These are phyloP conservation scores for Phortica magna DNA, from an alignment of 2,888 invertebrate genomes.

Conservation along the genomic window DNA sequence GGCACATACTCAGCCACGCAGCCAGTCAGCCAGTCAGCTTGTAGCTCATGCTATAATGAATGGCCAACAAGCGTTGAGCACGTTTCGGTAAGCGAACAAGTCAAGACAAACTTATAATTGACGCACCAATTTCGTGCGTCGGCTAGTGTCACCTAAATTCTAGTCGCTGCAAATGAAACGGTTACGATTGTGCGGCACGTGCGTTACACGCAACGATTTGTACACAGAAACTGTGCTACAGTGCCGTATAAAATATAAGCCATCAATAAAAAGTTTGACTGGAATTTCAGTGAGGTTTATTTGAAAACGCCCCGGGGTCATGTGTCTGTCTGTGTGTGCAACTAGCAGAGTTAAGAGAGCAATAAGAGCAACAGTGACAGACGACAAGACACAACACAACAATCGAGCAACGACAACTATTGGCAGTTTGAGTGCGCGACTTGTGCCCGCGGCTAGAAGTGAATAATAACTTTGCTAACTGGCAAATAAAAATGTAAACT, in stretches of 20 bases:
- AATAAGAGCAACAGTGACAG: not conserved
- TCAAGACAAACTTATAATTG: slow-evolving; percentile 64
- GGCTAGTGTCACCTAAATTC: slow-evolving; percentile 23
- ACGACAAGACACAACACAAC: not conserved
- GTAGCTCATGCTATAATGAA: slow-evolving; percentile 61
- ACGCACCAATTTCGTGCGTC: slow-evolving; percentile 62
- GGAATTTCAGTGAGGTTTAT: not conserved
- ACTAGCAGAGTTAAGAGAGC: not conserved
- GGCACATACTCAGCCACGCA: too few relatives aligned
- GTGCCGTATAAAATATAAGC: not conserved
- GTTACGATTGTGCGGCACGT: slow-evolving; percentile 69
- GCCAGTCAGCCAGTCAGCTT: too few relatives aligned
- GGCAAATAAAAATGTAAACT: slow-evolving; percentile 70
- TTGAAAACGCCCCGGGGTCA: slow-evolving; percentile 4
- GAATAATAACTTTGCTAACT: slow-evolving; percentile 69
- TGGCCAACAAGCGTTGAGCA: slow-evolving; percentile 65
- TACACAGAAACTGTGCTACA: not conserved
- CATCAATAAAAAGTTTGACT: not conserved
- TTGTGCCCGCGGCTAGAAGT: slow-evolving; percentile 64
- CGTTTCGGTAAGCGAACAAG: slow-evolving; percentile 55
- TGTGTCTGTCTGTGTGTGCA: not conserved
- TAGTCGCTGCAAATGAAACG: slow-evolving; percentile 59
- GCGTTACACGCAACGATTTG: slow-evolving; percentile 42
- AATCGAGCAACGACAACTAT: not conserved
- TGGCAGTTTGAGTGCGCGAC: slow-evolving; percentile 29